Conservation (phyloP, 1,140 invertebrate species). For the Euborellia annulipes region DNA sequence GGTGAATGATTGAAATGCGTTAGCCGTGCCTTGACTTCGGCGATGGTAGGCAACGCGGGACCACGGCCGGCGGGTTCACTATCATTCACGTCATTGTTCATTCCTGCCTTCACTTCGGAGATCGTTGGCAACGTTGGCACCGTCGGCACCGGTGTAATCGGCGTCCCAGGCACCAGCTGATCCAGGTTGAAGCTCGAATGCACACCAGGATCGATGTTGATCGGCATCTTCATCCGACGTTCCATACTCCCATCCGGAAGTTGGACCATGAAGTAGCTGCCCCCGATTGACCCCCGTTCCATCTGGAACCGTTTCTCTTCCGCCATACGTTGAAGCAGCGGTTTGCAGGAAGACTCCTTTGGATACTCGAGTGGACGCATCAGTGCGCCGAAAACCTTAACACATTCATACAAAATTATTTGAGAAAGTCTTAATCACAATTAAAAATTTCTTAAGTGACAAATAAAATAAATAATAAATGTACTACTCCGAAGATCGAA, state of each 20-base stretch:
- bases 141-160: conserved; percentile 58
- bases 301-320: conserved; percentile 78
- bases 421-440: too few species aligned
- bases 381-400: conserved; percentile 69
- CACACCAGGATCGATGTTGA: conserved; percentile 80
- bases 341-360: conserved; percentile 44
- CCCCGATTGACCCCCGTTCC: conserved; percentile 72
- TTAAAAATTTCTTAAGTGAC: too few species aligned
- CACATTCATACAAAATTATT: too few species aligned
- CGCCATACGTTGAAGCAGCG: conserved; percentile 72
- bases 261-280: conserved; percentile 80
- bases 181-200: conserved; percentile 82
- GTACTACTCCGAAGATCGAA: too few species aligned
- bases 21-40: too few species aligned
- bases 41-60: too few species aligned
- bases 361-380: conserved; percentile 83
- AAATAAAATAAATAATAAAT: too few species aligned
- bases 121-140: conserved; percentile 55
- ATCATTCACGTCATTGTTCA: conserved; percentile 9
- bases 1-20: too few species aligned
- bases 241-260: conserved; percentile 79
- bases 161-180: conserved; percentile 46
- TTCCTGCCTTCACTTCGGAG: conserved; percentile 38
- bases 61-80: too few species aligned
- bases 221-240: conserved; percentile 62